These are phyloP conservation scores for Halcyon smyrnensis DNA, from an alignment of 2,797 vertebrate genomes.

Conservation along the genomic window DNA sequence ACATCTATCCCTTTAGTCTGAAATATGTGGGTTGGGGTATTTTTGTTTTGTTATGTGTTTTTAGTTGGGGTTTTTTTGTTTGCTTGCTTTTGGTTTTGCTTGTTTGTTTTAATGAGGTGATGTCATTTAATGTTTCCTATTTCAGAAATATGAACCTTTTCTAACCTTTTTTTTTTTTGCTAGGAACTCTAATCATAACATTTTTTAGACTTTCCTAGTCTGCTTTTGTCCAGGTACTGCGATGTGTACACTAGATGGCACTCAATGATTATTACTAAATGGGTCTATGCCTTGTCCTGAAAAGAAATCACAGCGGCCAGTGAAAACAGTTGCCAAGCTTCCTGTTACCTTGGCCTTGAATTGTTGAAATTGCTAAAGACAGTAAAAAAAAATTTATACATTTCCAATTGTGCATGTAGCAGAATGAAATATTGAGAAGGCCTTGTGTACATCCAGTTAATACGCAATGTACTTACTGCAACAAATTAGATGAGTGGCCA, in stretches of 20 bases:
- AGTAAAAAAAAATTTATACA: background rate
- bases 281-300: background rate
- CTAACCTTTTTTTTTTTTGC: rapidly evolving
- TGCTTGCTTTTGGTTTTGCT: background rate
- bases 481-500: background rate
- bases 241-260: conserved; percentile 15
- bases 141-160: background rate
- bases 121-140: background rate
- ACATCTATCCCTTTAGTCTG: background rate
- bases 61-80: no score
- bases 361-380: background rate
- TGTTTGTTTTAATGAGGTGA: background rate
- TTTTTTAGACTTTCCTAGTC: background rate
- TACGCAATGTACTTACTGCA: background rate
- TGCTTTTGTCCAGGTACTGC: background rate
- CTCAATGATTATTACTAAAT: background rate
- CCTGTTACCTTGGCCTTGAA: background rate
- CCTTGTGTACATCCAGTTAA: background rate
- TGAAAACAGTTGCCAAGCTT: background rate
- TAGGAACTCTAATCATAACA: background rate
- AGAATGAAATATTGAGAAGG: background rate
- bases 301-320: background rate
- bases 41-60: no score
- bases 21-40: background rate
- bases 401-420: background rate